Base-by-base conservation (phyloP, 2,113 vertebrate species). In the Dicentrarchus labrax region DNA sequence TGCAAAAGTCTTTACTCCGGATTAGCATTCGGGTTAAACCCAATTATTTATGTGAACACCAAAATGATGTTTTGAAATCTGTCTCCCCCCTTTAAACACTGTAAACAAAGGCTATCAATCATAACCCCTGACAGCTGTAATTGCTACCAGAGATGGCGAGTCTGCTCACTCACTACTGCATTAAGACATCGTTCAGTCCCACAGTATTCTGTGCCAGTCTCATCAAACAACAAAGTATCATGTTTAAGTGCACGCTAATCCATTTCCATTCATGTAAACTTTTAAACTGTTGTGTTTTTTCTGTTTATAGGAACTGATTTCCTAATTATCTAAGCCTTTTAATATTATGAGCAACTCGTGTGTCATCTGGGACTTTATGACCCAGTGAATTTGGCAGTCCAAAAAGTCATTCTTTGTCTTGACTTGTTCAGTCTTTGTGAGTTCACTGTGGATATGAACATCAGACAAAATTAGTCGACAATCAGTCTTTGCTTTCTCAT, bases 41-140 rank as follows among this genome's bases (percentile, higher is more conserved):
- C 73, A 83, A 83, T 94, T 95, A 95, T 95, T 96, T 95, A 94
- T 93, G 81, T 94, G 86, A 92, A 88, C 83, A 89, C 56, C 86
- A 78, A 85, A 94, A 88, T 87, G 80, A 92, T 95, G 95, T 94
- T 96, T 96, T 94, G 88, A 95, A 94, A 94, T 92, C 89, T 87
- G 93, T 90, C 94, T 90, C 89, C 74, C 74, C 72, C 76, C 91
- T 95, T 95, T 94, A 96, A 96, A 95, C 93, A 94, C 65, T 91
- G 94, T 95, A 95, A 96, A 95, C 94, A 96, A 95, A 95, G 93
- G 91, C 93, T 85, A 95, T 96, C 92, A 90, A 95, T 96, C 95
- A 95, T 95, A 94, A 95, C 87, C 71, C 75, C 68, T 78, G 94
- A 92, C 92, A 94, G 91, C 87, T 78, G 21, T 95, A 96, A 96